phyloP scores from a whole-genome alignment of 2,113 vertebrate genomes.

The Pachyramphus minor region DNA sequence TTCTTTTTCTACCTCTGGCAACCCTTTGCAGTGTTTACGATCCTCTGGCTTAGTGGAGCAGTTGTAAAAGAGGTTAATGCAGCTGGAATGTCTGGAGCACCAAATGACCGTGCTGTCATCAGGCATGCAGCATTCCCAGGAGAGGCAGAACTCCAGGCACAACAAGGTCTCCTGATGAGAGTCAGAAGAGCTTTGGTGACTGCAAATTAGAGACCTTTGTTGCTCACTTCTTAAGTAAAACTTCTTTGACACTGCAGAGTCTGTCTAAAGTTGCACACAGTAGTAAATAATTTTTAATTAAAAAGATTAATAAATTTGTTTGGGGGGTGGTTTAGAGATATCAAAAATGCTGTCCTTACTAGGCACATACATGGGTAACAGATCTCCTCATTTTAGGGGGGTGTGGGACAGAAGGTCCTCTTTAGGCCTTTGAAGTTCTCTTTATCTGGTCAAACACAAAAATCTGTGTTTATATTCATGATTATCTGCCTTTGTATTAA shows the following conservation, averaged over 20 bases:
- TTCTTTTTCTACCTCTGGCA: not conserved
- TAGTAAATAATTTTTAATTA: not conserved
- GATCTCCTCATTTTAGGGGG: not conserved
- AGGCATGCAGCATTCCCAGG: not conserved
- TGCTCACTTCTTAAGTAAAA: not conserved
- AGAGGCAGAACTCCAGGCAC: not conserved
- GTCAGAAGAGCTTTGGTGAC: not conserved
- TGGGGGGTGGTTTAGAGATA: not conserved
- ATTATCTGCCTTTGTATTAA: not conserved
- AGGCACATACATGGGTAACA: not conserved
- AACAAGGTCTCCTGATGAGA: not conserved
- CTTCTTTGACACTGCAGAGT: not conserved
- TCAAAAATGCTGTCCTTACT: not conserved
- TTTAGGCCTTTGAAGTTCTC: not conserved
- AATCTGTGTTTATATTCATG: not conserved
- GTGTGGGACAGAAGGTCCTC: not conserved
- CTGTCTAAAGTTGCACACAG: not conserved
- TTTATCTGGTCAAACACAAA: not conserved
- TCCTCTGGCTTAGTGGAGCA: not conserved
- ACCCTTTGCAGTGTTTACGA: not conserved
- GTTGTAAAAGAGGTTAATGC: not conserved
- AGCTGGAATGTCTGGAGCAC: constrained; percentile 1
- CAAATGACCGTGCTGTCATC: not conserved
- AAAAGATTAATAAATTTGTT: not conserved
- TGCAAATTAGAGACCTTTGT: not conserved